Base-by-base conservation (phyloP, 2,797 vertebrate species). In the Cirrhinus mrigala region DNA sequence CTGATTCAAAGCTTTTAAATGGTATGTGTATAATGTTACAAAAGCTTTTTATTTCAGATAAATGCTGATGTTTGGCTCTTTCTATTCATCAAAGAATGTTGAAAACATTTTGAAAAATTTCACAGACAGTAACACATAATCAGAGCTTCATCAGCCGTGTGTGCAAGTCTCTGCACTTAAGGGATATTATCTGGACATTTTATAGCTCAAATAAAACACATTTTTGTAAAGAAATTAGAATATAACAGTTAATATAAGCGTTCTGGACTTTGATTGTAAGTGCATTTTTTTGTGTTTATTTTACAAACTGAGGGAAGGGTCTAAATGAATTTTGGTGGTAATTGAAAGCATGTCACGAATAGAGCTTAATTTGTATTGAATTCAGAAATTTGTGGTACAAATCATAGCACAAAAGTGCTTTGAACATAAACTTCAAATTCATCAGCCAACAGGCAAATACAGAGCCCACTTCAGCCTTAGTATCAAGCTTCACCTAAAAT, bases 301-400 rank as follows among this genome's bases (percentile, higher is more conserved):
- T 44, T 44, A 44, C 44, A 46, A 46, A 46, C 44, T 10, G 7
- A 40, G 37, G 4, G 40, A 68, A 68, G 20, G 2, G 66, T 69
- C 24, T 48, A 24, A 64, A 48, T 64, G 37, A 64, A 22, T 48
- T 64, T 64, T 18, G 18, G 14, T 22, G 14, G 40, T 64, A 20
- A 50, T 20, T 50, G 27, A 66, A 66, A 50, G 60, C 77, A 29
- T 29, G 77, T 80, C 78, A 50, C 18, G 29, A 27, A 18, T 27
- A 74, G 46, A 29, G 71, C 44, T 48, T 66, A 29, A 68, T 80
- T 52, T 80, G 44, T 33, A 22, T 12, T 33, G 27, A 68, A 68
- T 66, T 44, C 60, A 80, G 40, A 66, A 20, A 74, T 60, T 40
- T 82, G 52, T 37, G 62, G 50, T 14, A 29, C 46, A 75, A 20